Conservation (phyloP, 2,797 vertebrate species). For the Enteromius trimaculatus region DNA sequence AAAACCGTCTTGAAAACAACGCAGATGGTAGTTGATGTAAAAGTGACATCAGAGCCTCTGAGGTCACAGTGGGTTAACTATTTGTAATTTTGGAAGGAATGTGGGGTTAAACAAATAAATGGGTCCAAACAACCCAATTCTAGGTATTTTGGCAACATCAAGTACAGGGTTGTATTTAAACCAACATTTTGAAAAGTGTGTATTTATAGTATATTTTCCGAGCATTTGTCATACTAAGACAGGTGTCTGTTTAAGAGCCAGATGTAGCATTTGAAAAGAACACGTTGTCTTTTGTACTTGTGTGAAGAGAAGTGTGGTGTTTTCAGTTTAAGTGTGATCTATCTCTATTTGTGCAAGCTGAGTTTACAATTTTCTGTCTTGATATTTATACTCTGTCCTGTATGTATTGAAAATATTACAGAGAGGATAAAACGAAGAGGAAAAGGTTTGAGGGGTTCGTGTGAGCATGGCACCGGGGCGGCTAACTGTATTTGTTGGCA, state of each 20-base stretch:
- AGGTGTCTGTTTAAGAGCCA: not conserved
- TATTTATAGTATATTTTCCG: no score
- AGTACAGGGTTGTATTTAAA: no score
- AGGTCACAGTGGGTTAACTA: no score
- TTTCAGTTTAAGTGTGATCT: not conserved
- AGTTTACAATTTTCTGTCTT: not conserved
- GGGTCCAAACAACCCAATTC: no score
- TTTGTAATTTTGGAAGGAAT: no score
- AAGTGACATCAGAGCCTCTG: no score
- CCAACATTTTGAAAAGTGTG: no score
- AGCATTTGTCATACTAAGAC: not conserved
- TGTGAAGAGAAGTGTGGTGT: not conserved
- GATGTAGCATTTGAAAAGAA: not conserved
- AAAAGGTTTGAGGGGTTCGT: not conserved
- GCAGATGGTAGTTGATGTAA: no score
- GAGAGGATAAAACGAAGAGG: not conserved
- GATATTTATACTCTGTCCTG: not conserved
- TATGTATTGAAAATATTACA: not conserved
- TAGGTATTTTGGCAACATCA: no score
- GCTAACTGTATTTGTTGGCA: conserved; percentile 8
- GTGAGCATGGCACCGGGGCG: not conserved
- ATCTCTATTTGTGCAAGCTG: not conserved
- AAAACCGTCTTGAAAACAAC: no score
- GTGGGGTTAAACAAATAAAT: no score
- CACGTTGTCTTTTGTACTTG: not conserved